These are phyloP conservation scores for Cryptophagus acutangulus DNA, from an alignment of 2,888 invertebrate species.

Conservation along the genomic window DNA sequence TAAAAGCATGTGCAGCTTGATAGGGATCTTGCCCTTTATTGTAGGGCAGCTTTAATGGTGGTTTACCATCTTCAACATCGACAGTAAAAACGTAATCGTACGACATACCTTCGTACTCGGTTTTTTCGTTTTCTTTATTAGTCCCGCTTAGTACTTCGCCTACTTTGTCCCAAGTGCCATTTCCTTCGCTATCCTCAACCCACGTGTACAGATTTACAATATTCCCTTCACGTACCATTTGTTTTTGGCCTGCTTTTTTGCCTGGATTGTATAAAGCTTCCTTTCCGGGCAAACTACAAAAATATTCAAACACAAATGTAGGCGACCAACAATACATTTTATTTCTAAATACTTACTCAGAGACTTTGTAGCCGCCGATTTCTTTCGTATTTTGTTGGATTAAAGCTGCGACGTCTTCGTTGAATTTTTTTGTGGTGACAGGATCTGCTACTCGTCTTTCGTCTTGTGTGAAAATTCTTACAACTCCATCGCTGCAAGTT, in stretches of 20 bases:
- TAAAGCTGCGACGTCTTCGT: constrained; percentile 66
- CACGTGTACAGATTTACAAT: constrained; percentile 76
- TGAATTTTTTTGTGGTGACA: constrained; percentile 59
- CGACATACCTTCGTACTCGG: constrained; percentile 78
- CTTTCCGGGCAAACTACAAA: constrained; percentile 69
- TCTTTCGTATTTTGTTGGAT: constrained; percentile 61
- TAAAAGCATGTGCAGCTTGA: constrained; percentile 84
- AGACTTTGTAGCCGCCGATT: constrained; percentile 80
- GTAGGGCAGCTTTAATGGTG: constrained; percentile 85
- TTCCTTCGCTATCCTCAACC: constrained; percentile 57
- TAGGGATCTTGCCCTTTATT: constrained; percentile 90
- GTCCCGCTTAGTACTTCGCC: constrained; percentile 85
- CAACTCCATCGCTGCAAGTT: constrained; percentile 77
- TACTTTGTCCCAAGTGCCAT: constrained; percentile 69
- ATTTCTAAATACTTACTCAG: constrained; percentile 58
- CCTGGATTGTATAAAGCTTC: constrained; percentile 75
- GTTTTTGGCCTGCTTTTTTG: constrained; percentile 75
- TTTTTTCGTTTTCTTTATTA: constrained; percentile 65
- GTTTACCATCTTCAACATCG: constrained; percentile 88
- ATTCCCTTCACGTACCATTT: constrained; percentile 71
- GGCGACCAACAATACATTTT: constrained; percentile 3
- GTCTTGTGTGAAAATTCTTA: constrained; percentile 79
- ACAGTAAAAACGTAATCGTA: constrained; percentile 95
- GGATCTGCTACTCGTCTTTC: constrained; percentile 64
- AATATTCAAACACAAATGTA: constrained; percentile 4